Base-by-base conservation (phyloP, 2,797 vertebrate genomes). In the Esox masquinongy region DNA sequence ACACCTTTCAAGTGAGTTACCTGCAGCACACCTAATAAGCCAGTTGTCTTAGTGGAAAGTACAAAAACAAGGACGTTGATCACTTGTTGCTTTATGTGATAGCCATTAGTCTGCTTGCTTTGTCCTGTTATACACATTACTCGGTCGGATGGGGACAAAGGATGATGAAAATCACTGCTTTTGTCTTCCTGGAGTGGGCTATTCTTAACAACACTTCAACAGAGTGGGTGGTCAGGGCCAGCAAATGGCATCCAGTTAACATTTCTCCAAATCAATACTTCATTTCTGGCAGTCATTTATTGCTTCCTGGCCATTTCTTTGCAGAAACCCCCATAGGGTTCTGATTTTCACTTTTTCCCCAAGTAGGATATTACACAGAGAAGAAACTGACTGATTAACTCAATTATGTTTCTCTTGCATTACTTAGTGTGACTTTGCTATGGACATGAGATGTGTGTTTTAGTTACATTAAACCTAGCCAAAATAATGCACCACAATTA, bases 1-100 rank as follows among this genome's bases (percentile, higher is more conserved):
- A 80, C 81, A 80, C 77, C 75, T 82, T 29, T 67, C 64, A 34
- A 67, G 64, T 67, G 64, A 36, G 64, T 34, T 67, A 36, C 29
- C 64, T 67, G 64, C 9, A 67, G 26, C 8, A 14, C 24, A 53
- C 56, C 9, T 24, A 59, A 24, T 59, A 31, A 3, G 24, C 14
- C 16, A 19, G 64, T 17, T 31, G 63, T 26, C 15, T 14, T 34
- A 7, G 64, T 29, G 17, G 14, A 19, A 67, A 67, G 31, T 67
- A 5, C 31, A 29, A 34, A 47, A 24, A 26, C 6, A 61, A 61
- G 56, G 56, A 61, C 3, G 22, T 12, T 61, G 43, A 24, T 61
- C 56, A 61, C 56, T 24, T 61, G n/a, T 61, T 59, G 56, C 22
- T 24, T 24, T 26, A 61, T 11, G n/a, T 12, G 9, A 26, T 24